These are phyloP conservation scores for Petaurus breviceps DNA, from an alignment of 2,113 vertebrate genomes.

Conservation along the genomic window DNA sequence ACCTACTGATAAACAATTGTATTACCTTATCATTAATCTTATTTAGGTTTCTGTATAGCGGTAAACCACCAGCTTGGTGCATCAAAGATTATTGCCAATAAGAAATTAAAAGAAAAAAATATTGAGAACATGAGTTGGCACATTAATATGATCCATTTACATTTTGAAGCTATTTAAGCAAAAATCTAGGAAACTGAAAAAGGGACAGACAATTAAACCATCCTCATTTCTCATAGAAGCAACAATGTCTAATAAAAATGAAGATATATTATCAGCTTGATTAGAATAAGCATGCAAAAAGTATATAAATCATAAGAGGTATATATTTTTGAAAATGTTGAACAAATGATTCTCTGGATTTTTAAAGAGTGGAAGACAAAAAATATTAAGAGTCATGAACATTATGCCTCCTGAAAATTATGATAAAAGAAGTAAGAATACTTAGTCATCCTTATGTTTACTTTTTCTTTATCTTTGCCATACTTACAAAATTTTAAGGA, in stretches of 20 bases:
- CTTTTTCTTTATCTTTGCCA: background rate
- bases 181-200: background rate
- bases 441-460: background rate
- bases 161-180: background rate
- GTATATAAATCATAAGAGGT: background rate
- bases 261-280: background rate
- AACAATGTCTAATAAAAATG: background rate
- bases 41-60: background rate
- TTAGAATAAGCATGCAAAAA: background rate
- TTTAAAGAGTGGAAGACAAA: background rate
- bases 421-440: background rate
- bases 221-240: background rate
- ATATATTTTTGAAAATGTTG: background rate
- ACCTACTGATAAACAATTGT: background rate
- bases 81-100: background rate
- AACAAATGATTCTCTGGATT: background rate
- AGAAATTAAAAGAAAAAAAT: background rate
- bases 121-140: background rate
- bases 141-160: background rate
- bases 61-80: background rate
- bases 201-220: background rate
- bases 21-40: background rate
- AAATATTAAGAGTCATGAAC: background rate
- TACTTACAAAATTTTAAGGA: background rate
- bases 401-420: background rate